Percentiles rank a stretch among this genome's conserved stretches.
Evolutionary conservation across 2,113 vertebrate species (phyloP).

Genomic region (Sciurus niger): DNA sequence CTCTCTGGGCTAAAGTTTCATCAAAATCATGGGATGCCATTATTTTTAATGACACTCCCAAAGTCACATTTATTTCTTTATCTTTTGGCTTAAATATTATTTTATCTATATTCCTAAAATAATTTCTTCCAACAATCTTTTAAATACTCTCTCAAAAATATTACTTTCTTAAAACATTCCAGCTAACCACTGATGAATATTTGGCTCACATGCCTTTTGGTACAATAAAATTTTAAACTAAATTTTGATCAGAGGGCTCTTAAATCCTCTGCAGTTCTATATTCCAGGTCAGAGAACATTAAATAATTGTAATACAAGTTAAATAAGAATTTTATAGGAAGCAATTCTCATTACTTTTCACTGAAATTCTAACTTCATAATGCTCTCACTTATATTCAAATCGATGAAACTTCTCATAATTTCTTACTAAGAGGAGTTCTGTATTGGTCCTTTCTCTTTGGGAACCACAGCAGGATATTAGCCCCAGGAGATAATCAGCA

Average conservation of each 20-base stretch:
- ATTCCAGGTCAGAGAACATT: conserved; percentile 21
- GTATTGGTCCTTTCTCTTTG: background rate
- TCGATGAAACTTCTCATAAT: background rate
- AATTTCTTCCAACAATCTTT: background rate
- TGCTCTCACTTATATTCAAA: background rate
- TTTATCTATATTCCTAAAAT: background rate
- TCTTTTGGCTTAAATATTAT: background rate
- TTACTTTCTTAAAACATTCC: background rate
- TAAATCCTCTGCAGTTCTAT: background rate
- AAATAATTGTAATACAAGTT: background rate
- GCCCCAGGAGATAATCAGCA: background rate
- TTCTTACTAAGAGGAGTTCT: background rate
- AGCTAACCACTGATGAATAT: background rate
- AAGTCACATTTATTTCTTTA: background rate
- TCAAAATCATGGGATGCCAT: background rate
- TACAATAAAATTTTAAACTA: background rate
- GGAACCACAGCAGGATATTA: background rate
- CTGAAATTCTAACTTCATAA: background rate
- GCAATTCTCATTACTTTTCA: background rate
- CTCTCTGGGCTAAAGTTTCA: background rate
- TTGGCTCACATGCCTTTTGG: background rate
- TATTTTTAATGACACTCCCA: background rate
- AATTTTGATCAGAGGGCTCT: background rate
- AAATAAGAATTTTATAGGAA: conserved; percentile 30
- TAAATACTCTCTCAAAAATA: background rate